Evolutionary conservation across 2,113 vertebrate genomes (phyloP), one percentile per base, ranked within the genome.

Genomic region (Nothobranchius kuhntae): DNA sequence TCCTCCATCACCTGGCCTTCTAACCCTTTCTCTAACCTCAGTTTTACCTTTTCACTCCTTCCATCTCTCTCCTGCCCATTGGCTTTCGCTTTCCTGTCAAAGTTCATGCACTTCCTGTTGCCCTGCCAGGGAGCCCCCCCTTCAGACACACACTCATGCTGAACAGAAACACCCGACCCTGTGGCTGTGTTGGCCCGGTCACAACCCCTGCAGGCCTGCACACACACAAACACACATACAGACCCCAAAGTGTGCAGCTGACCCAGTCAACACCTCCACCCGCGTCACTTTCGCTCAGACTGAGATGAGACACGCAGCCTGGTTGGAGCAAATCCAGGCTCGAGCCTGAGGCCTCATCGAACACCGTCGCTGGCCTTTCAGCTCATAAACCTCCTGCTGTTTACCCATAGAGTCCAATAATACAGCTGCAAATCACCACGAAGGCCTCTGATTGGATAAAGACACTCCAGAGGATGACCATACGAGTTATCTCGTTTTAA

Each of bases 71-170:
- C 62, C 75, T 66, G 56, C 77, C 60, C 40, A 38, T 86, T 83
- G 78, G 75, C 80, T 83, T 87, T 87, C 86, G 87, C 81, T 65
- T 90, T 90, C 89, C 88, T 86, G 71, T 80, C 77, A 81, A 75
- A 90, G 87, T 87, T 90, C 81, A 75, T 84, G 83, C 85, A 84
- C 81, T 91, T 91, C 89, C 87, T 85, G 83, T 81, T 53, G 65
- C 75, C 73, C 77, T 54, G 56, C 68, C 80, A 77, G 59, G 73
- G 59, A 77, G 40, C 58, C 68, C 38, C 53, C 55, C 66, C 36
- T 55, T 9, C 3, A 46, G 5, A 48, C 59, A 65, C 54, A 30
- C 61, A 70, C 62, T 51, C 54, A 65, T 66, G 61, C 50, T 50
- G 53, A 64, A 67, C 61, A 84, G 58, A 85, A 75, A 84, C 73